phyloP scores from a whole-genome alignment of 2,113 vertebrate species.

The Cynoglossus semilaevis region DNA sequence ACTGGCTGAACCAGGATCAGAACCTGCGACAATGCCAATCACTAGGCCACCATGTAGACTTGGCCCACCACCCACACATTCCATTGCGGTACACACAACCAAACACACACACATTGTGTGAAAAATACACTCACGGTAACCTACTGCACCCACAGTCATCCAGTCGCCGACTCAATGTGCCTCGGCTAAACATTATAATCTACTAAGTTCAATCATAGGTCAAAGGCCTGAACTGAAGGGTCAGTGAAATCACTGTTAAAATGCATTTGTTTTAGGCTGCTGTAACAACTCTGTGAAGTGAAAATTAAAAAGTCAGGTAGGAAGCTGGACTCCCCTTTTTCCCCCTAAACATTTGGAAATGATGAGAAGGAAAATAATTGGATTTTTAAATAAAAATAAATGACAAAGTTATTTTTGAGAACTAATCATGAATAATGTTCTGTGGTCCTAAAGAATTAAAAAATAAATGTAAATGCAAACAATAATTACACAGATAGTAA shows the following conservation, averaged over 20 bases:
- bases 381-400: too few relatives aligned
- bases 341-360: too few relatives aligned
- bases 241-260: constrained; percentile 20
- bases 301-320: constrained; percentile 14
- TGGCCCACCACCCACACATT: constrained; percentile 44
- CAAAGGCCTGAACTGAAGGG: constrained; percentile 41
- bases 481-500: too few relatives aligned
- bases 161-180: constrained; percentile 43
- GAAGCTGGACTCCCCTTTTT: too few relatives aligned
- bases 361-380: too few relatives aligned
- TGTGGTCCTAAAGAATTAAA: too few relatives aligned
- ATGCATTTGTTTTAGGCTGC: not conserved
- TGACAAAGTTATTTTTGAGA: too few relatives aligned
- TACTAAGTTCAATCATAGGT: constrained; percentile 63
- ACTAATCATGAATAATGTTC: too few relatives aligned
- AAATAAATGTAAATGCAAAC: too few relatives aligned
- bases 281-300: not conserved
- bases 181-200: constrained; percentile 48
- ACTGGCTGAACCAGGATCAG: too few relatives aligned
- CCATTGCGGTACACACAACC: constrained; percentile 9
- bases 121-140: constrained; percentile 11
- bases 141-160: constrained; percentile 38
- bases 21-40: too few relatives aligned
- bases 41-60: not conserved
- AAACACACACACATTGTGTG: constrained; percentile 1